A percentile compares a stretch with the other conserved stretches of the same genome.
phyloP scores from a whole-genome alignment of 2,888 invertebrate genomes.

The Brenthis ino region DNA sequence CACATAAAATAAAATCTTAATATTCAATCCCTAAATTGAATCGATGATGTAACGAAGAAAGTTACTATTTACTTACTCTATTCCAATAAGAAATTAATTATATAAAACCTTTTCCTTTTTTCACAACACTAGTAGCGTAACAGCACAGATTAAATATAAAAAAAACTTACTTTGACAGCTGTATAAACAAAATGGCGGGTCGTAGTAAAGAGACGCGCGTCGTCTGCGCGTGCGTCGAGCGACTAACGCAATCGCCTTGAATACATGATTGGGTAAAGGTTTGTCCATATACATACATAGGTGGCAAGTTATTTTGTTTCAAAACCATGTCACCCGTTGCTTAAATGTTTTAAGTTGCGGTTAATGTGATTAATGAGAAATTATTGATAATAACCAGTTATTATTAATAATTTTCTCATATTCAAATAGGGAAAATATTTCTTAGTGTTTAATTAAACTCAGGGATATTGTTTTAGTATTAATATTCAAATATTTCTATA shows the following conservation, averaged over 20 bases:
- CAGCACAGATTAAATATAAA: constrained; percentile 31
- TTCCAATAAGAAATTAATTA: constrained; percentile 7
- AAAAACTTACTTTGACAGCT: constrained; percentile 48
- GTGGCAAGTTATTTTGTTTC: not conserved
- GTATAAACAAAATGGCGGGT: constrained; percentile 53
- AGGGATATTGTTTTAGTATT: too few relatives aligned
- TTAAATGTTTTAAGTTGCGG: not conserved
- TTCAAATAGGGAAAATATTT: too few relatives aligned
- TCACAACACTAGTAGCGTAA: constrained; percentile 14
- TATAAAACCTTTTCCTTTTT: constrained; percentile 6
- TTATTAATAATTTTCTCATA: too few relatives aligned
- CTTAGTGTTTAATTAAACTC: too few relatives aligned
- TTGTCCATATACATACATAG: constrained; percentile 2
- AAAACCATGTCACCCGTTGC: constrained; percentile 13
- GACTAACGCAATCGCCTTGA: constrained; percentile 40
- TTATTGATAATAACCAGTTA: too few relatives aligned
- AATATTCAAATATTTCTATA: too few relatives aligned
- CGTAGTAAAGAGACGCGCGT: constrained; percentile 31
- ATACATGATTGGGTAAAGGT: constrained; percentile 37
- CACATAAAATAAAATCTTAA: not conserved
- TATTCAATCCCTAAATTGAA: not conserved
- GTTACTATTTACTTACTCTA: not conserved
- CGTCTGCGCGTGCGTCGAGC: constrained; percentile 37
- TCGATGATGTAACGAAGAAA: not conserved
- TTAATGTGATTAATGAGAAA: too few relatives aligned